Base-by-base conservation (phyloP, 2,888 invertebrate species). In the Syrista parreyssii region DNA sequence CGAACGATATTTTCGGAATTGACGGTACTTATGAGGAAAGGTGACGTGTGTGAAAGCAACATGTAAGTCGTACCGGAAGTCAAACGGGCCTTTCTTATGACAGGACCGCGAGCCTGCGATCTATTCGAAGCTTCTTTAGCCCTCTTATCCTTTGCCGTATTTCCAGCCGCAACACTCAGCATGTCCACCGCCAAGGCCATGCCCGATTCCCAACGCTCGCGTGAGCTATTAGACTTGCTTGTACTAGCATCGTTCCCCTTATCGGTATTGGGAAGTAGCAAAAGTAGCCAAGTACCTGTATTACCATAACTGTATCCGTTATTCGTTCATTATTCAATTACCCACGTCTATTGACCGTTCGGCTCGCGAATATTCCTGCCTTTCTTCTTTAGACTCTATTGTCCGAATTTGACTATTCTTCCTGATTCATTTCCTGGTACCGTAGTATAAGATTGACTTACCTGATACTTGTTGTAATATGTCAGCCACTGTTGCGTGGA, bases 121-220 rank as follows among this genome's bases (percentile, higher is more conserved):
- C 90, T 87, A 76, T 96, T 95, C 91, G 96, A 95, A 75, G 95
- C 95, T 92, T 97, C 97, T 91, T 97, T 97, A 81, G 96, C 95
- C 73, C 97, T 94, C 91, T 97, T 97, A 91, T 97, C 97, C 92
- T 97, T 97, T 76, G 97, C 97, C 31, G 96, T 96, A 81, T 96
- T 95, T 75, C 96, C 97, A 75, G 97, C 97, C 12, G 97, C 96
- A 78, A 97, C 95, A 85, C 96, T 96, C n/a, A 96, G 90, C 79
- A 93, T 92, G 79, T 93, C 93, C 83, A 94, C 92, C 77, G 93
- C 92, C 79, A 93, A 92, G 3, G 92, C 92, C 82, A 92, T 90
- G 12, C 92, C 91, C 71, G 93, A 89, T 82, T 92, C 92, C 91
- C 92, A 93, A 81, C 92, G 89, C 73, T 92, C 91, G 32, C 89